These are phyloP conservation scores for Cotesia vestalis DNA, from an alignment of 1,140 invertebrate genomes.

Conservation along the genomic window DNA sequence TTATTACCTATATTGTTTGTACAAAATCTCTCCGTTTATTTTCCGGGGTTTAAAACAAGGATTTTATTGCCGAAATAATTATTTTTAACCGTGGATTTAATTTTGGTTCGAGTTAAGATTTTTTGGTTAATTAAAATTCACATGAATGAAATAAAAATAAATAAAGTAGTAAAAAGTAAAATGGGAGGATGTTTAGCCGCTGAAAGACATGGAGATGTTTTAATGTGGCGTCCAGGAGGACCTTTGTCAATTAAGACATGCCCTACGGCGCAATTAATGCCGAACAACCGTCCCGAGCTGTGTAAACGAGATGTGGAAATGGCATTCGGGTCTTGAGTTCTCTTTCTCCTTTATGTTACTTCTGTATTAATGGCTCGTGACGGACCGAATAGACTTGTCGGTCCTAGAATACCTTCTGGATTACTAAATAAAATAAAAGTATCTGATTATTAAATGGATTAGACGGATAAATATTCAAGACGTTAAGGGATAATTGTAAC, in stretches of 20 bases:
- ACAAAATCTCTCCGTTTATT: no score
- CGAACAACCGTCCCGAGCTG: constrained; percentile 10
- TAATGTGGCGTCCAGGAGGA: no score
- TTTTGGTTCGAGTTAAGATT: no score
- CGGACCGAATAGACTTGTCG: no score
- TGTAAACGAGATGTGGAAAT: constrained; percentile 61
- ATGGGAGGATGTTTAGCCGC: no score
- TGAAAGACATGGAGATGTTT: no score
- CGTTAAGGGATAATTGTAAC: background rate
- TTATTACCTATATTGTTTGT: no score
- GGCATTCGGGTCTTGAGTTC: constrained; percentile 35
- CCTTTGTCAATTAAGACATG: constrained; percentile 60
- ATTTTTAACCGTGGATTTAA: no score
- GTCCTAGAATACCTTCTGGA: background rate
- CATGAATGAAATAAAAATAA: background rate
- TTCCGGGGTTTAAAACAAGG: no score
- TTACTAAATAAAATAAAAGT: constrained; percentile 17
- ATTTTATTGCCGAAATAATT: no score
- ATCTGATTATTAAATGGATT: constrained; percentile 15
- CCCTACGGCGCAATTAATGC: constrained; percentile 27
- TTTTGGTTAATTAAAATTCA: background rate
- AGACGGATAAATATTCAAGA: constrained; percentile 11
- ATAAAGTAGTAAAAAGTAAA: background rate
- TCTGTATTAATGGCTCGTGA: constrained; percentile 4
- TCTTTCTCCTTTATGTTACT: constrained; percentile 8